Base-by-base conservation (phyloP, 1,140 invertebrate genomes). In the Druon quercuslanigerum region DNA sequence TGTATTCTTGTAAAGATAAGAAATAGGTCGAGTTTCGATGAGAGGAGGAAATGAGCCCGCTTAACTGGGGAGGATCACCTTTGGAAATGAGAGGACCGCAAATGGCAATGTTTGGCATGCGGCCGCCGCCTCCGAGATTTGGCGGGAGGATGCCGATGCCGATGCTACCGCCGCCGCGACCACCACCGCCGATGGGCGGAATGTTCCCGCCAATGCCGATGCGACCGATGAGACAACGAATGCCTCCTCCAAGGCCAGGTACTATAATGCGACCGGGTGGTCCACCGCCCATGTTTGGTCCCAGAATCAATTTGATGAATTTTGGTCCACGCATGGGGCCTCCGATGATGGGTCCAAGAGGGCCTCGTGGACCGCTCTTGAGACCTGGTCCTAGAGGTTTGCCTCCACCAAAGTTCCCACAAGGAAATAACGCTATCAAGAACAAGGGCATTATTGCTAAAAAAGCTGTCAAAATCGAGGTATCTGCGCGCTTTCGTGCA, bases 381-480 rank as follows among this genome's bases (percentile, higher is more conserved):
- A 81, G 86, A 73, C 86, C 85, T 1, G 87, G 57, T 16, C 85
- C 85, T 7, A 83, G 79, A 8, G 86, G 81, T 66, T 79, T 75
- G 56, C 71, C 86, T n/a, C 84, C 86, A 33, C 85, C 85, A 8
- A 83, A 86, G 66, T 88, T 83, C 71, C 75, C 83, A 4, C 73
- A 75, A 14, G 82, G 83, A 17, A 85, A 89, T 19, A 82, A 75
- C 0, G 85, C 77, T 52, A 46, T 77, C 52, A 88, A 89, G 70
- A 70, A 60, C 16, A 90, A 89, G 82, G 33, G 50, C n/a, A 50
- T 75, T 75, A 87, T 78, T 56, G 51, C 76, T 1, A 90, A 87
- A 25, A 90, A 88, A 78, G 79, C 73, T 50, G 87, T 56, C 76
- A 89, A 88, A 79, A 54, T 87, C 1, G 86, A 89, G 80, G 89